A percentile compares a stretch with the other conserved stretches of the same genome.
phyloP scores from a whole-genome alignment of 1,140 invertebrate species.

The Phenacoccus solenopsis region DNA sequence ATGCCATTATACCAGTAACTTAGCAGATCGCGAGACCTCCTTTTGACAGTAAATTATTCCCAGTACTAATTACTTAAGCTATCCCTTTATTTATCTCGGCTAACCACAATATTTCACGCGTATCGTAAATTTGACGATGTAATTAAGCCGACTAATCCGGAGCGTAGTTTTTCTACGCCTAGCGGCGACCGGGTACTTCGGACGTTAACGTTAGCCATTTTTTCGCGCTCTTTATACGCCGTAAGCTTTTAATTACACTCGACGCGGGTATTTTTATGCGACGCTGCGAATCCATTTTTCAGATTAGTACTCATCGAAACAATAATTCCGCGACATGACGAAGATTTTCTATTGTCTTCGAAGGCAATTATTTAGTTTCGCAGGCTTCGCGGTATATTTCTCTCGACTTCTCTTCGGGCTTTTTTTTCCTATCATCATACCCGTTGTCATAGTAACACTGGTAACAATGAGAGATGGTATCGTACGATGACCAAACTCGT shows the following conservation, averaged over 20 bases:
- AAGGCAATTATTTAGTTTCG: background rate
- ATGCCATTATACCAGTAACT: background rate
- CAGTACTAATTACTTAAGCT: background rate
- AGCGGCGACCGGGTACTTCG: too few species aligned
- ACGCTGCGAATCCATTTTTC: background rate
- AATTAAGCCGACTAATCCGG: background rate
- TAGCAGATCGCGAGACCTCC: background rate
- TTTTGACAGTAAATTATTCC: background rate
- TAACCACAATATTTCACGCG: background rate
- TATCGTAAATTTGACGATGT: slow-evolving; percentile 2
- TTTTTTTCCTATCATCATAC: background rate
- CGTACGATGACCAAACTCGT: background rate
- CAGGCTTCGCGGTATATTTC: background rate
- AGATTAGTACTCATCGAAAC: background rate
- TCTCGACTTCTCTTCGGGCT: background rate
- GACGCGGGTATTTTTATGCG: background rate
- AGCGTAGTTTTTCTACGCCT: background rate
- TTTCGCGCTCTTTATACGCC: background rate
- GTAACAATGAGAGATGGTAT: background rate
- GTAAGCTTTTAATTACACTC: background rate
- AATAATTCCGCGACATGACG: background rate
- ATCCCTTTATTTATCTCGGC: background rate
- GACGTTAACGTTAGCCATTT: background rate
- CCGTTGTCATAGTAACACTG: background rate
- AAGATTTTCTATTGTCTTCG: background rate